Percentiles rank a stretch among this genome's conserved stretches.
Evolutionary conservation across 2,797 vertebrate species (phyloP).

Genomic region (Hemitrygon akajei): DNA sequence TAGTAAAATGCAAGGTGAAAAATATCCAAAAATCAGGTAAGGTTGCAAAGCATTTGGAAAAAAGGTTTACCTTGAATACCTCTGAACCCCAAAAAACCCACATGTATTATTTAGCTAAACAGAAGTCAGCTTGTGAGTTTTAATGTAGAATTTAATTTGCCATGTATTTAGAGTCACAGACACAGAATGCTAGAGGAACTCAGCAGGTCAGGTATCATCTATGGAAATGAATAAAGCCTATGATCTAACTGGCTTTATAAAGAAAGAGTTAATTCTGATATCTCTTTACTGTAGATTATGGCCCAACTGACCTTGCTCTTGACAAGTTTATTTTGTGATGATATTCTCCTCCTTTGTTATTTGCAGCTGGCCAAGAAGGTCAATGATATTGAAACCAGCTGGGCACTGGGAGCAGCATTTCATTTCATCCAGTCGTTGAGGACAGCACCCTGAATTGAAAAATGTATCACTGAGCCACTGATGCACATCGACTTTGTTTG

Average conservation of each 20-base stretch:
- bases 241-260: too few relatives aligned
- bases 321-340: neutral
- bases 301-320: neutral
- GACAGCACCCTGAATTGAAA: slow-evolving; percentile 45
- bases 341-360: neutral
- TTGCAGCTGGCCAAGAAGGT: slow-evolving; percentile 80
- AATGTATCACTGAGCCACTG: neutral
- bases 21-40: neutral
- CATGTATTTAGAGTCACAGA: too few relatives aligned
- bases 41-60: neutral
- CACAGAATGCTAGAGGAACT: too few relatives aligned
- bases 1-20: too few relatives aligned
- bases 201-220: too few relatives aligned
- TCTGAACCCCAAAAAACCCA: neutral
- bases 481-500: neutral
- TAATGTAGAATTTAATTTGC: too few relatives aligned
- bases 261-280: too few relatives aligned
- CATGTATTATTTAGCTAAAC: too few relatives aligned
- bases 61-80: neutral
- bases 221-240: too few relatives aligned
- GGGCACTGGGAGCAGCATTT: slow-evolving; percentile 91
- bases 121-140: too few relatives aligned
- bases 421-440: slow-evolving; percentile 84
- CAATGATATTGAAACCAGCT: slow-evolving; percentile 95
- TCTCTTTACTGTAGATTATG: neutral